Base-by-base conservation (phyloP, 2,797 vertebrate species). In the Arremon aurantiirostris region DNA sequence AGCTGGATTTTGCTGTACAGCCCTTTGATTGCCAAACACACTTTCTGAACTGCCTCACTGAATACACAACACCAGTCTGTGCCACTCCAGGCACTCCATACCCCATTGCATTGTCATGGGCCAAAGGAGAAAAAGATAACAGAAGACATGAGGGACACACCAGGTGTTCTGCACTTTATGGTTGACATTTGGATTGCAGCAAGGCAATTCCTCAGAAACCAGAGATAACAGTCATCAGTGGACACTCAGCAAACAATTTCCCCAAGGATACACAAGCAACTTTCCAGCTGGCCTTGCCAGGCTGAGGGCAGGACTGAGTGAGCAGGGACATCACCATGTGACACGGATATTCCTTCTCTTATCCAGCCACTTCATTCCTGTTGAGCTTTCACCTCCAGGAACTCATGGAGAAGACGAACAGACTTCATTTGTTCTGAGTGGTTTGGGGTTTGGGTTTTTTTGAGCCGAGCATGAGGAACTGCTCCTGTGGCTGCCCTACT, bases 401-500 rank as follows among this genome's bases (percentile, higher is more conserved):
- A 50, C 50, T 71, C 9, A 3, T 44, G 12, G 39, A 16, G 34
- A 19, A 81, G 42, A 69, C 41, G 34, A 94, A 83, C 9, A 75
- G 68, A 80, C 55, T 88, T 87, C 6, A 68, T 81, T 85, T 70
- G 72, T 32, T 71, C 52, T 80, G 20, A 18, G 52, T 60, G 60
- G 35, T 44, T 72, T 82, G 17, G 24, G 20, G 1, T 6, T 28
- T 65, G 49, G 14, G 23, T 70, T 47, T 12, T 14, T 47, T 35
- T 17, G 5, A 68, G 56, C 10, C 42, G 28, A 61, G 50, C 5
- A 3, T 42, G 34, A 92, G 52, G 44, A 86, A 19, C 47, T 63
- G 73, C 78, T 92, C 53, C 60, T 61, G 71, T 90, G 53, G 35
- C 86, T 86, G 70, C 37, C 78, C 57, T 50, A 49, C 26, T 94